Percentiles rank a stretch among this genome's conserved stretches.
These are phyloP conservation scores for Crenichthys baileyi DNA, from an alignment of 2,797 vertebrate species.

Conservation along the genomic window DNA sequence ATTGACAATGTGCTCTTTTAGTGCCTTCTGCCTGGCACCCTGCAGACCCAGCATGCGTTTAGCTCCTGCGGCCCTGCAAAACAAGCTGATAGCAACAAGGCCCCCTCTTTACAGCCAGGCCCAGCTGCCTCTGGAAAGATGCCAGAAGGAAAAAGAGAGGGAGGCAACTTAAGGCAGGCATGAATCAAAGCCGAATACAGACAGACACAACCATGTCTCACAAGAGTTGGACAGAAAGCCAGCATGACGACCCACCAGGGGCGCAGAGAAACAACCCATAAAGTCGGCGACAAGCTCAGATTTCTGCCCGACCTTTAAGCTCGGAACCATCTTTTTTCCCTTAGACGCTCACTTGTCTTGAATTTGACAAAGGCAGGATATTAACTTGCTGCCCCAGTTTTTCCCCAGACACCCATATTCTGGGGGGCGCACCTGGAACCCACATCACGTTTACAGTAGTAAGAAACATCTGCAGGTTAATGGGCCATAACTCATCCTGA, in stretches of 20 bases:
- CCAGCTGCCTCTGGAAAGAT: constrained; percentile 60
- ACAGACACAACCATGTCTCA: constrained; percentile 28
- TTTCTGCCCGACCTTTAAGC: constrained; percentile 10
- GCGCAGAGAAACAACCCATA: not conserved
- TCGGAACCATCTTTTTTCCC: constrained; percentile 19
- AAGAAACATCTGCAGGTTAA: constrained; percentile 40
- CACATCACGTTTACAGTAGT: constrained; percentile 17
- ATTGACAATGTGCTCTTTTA: constrained; percentile 56
- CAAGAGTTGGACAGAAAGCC: constrained; percentile 30
- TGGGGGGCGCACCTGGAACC: constrained; percentile 57
- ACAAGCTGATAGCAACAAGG: constrained; percentile 63
- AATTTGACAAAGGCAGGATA: constrained; percentile 15
- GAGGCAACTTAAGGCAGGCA: constrained; percentile 37
- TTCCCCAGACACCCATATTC: constrained; percentile 37
- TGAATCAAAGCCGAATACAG: constrained; percentile 49
- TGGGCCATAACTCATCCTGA: constrained; percentile 38
- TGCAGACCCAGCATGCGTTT: constrained; percentile 55
- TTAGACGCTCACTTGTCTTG: constrained; percentile 27
- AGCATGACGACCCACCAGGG: constrained; percentile 5
- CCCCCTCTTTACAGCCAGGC: constrained; percentile 56
- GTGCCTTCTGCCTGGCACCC: constrained; percentile 57
- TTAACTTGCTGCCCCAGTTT: constrained; percentile 10
- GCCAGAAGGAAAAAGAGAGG: constrained; percentile 27
- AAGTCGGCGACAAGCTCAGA: constrained; percentile 19
- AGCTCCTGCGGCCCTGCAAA: constrained; percentile 44